Evolutionary conservation across 2,888 invertebrate genomes (phyloP).

Genomic region (Trimorus sp.): DNA sequence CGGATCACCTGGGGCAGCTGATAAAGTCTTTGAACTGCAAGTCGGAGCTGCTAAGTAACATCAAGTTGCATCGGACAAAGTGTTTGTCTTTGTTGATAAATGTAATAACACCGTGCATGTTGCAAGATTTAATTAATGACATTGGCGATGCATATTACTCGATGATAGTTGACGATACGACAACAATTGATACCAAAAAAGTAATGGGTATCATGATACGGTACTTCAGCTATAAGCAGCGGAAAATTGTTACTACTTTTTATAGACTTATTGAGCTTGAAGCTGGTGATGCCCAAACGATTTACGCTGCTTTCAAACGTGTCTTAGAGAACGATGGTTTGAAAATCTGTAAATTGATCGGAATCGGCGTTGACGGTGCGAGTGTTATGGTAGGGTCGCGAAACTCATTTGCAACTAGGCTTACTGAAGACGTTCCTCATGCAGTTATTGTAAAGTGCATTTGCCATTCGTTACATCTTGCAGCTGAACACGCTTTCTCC

Average conservation of each 20-base stretch:
- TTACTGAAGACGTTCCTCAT: conserved; percentile 34
- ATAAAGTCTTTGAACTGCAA: conserved; percentile 64
- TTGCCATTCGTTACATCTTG: conserved; percentile 65
- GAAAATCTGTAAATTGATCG: conserved; percentile 64
- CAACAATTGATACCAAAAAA: conserved; percentile 62
- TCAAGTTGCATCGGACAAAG: conserved; percentile 70
- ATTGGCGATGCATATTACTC: conserved; percentile 71
- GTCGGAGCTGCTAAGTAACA: conserved; percentile 66
- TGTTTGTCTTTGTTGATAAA: conserved; percentile 74
- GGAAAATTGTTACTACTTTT: conserved; percentile 65
- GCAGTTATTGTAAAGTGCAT: conserved; percentile 48
- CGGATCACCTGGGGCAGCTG: conserved; percentile 64
- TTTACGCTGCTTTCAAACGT: conserved; percentile 34
- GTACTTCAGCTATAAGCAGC: conserved; percentile 53
- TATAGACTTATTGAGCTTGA: conserved; percentile 63
- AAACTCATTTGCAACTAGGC: conserved; percentile 57
- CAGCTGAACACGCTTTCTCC: conserved; percentile 60
- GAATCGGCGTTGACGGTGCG: conserved; percentile 55
- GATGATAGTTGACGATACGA: conserved; percentile 70
- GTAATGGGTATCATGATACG: conserved; percentile 65
- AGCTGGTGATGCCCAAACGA: conserved; percentile 52
- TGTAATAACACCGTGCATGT: conserved; percentile 71
- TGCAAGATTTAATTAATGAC: conserved; percentile 70
- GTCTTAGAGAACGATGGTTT: conserved; percentile 46
- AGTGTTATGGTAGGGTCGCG: conserved; percentile 68